Evolutionary conservation across 2,113 vertebrate genomes (phyloP), one percentile per base, ranked within the genome.

Genomic region (Alethe castanea): DNA sequence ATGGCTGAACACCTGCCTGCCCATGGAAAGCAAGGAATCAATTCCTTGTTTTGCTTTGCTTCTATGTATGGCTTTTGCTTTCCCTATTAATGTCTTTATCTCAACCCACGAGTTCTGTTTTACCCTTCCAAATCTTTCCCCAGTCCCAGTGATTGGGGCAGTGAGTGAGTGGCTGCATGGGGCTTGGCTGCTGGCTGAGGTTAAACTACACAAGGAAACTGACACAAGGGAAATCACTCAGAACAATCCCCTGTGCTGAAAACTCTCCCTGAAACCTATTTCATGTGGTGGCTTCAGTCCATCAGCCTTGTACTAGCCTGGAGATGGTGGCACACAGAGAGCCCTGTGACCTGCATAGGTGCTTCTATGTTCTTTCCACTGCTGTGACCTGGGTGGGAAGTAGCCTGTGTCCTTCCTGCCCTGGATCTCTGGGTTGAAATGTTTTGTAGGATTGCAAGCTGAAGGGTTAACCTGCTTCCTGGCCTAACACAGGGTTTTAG

Each of bases 241-340:
- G 20, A 38, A 24, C 6, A 64, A 31, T 3, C 2, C 6, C 7
- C 33, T 29, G 11, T 23, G 33, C 53, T 74, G 31, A 62, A 9
- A 88, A 45, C 24, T 48, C 3, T 15, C 16, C 9, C 12, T 19
- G 23, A 73, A 60, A 36, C 15, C 26, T 26, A 14, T 22, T 11
- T 62, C 2, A 0, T 3, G 2, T 40, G 44, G 13, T 45, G 25
- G 22, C 26, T 40, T 3, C 8, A 11, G 24, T n/a, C 20, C 16
- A 31, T 11, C 62, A 76, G 66, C 52, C 18, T 0, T 7, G 29
- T 33, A 20, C 20, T 42, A 72, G 15, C 57, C 48, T 35, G 66
- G 33, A n/a, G 29, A 2, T 14, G 44, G 7, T 12, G 25, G 18
- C 69, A 50, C 47, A 31, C 0, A 3, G 50, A 47, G 9, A 78